Evolutionary conservation across 2,888 invertebrate genomes (phyloP), one percentile per base, ranked within the genome.

Genomic region (Cryptosula pallasiana): DNA sequence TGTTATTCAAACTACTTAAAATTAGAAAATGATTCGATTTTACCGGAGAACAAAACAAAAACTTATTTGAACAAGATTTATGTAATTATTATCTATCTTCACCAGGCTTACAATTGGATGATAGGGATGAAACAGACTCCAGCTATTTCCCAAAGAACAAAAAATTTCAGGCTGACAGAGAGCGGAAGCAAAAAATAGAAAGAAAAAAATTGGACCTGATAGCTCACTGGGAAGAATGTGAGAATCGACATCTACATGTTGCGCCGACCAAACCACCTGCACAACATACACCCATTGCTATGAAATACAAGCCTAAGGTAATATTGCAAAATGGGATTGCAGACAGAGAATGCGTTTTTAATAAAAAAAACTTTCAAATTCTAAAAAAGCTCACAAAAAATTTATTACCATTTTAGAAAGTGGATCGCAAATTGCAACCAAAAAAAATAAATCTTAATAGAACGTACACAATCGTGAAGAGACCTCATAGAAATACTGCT

Each of bases 201-300:
- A 32, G 20, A 27, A 63, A 27, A 32, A 27, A 63, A 13, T 5
- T 5, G 16, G 32, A 63, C 27, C 34, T 63, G 27, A 2, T 63
- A 27, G 9, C 27, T 9, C 63, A 63, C 27, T 63, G 63, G 63
- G 27, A 63, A 34, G 32, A 63, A 13, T 63, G 63, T 32, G 63
- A 63, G 32, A 27, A 63, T n/a, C 20, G 63, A 63, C 9, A 32
- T 5, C 63, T 63, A 5, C 63, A 63, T 32, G 32, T 63, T 16
- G 29, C 63, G 1, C 63, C 63, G 3, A 2, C 63, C 2, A 63
- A 63, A 13, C 63, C 63, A 9, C 25, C 16, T 57, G 20, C 63
- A 29, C 32, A 63, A 63, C 29, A 45, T 20, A 45, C 45, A 45
- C 20, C 45, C 45, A 5, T 45, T 45, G 45, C 45, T 13, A 45